A percentile compares a stretch with the other conserved stretches of the same genome.
These are phyloP conservation scores for Steatocranus sp. DNA, from an alignment of 2,797 vertebrate genomes.

Conservation along the genomic window DNA sequence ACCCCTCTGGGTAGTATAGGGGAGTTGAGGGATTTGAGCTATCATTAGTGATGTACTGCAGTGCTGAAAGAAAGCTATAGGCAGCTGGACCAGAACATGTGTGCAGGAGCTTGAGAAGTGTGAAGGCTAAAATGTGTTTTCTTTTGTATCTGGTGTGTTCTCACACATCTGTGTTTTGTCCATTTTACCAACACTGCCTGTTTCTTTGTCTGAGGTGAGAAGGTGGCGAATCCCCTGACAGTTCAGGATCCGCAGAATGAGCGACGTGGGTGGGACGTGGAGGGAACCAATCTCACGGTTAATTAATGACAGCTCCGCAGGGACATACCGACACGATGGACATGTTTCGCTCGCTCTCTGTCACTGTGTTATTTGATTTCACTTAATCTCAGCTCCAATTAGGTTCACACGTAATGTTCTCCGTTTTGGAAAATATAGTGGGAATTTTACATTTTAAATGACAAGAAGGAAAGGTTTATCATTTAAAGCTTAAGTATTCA, in stretches of 20 bases:
- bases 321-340: slow-evolving; percentile 18
- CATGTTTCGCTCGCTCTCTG: slow-evolving; percentile 1
- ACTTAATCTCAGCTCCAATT: neutral
- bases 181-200: slow-evolving; percentile 8
- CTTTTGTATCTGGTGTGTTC: slow-evolving; percentile 1
- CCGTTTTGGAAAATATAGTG: neutral
- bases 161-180: slow-evolving; percentile 36
- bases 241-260: slow-evolving; percentile 41
- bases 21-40: slow-evolving; percentile 49
- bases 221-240: slow-evolving; percentile 39
- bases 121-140: neutral
- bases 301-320: slow-evolving; percentile 66
- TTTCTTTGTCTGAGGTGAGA: slow-evolving; percentile 40
- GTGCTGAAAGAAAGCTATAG: slow-evolving; percentile 46
- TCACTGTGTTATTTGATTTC: neutral
- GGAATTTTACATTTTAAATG: neutral
- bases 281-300: slow-evolving; percentile 68
- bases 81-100: neutral
- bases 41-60: slow-evolving; percentile 62
- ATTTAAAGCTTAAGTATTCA: neutral
- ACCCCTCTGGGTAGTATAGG: slow-evolving; percentile 37
- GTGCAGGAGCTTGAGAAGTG: neutral
- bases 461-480: neutral
- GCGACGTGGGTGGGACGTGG: slow-evolving; percentile 24
- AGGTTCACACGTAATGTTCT: neutral